phyloP scores from a whole-genome alignment of 2,888 invertebrate genomes.

The Schizaphis graminum region DNA sequence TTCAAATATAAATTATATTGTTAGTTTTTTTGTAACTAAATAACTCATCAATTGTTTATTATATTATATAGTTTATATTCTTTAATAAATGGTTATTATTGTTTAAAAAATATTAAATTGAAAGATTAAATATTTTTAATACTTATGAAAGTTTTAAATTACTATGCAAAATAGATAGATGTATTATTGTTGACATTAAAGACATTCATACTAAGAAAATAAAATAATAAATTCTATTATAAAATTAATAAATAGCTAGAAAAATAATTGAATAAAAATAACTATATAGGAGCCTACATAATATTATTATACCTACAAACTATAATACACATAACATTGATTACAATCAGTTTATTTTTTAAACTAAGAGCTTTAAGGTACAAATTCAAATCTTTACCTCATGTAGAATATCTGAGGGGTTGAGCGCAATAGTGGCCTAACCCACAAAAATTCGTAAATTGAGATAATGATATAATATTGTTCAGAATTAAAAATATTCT shows the following conservation, averaged over 20 bases:
- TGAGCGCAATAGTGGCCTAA: conserved; percentile 40
- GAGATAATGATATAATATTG: conserved; percentile 31
- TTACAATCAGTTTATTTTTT: not conserved
- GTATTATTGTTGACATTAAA: not conserved
- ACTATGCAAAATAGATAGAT: not conserved
- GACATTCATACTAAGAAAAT: not conserved
- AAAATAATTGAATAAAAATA: not conserved
- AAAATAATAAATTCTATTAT: not conserved
- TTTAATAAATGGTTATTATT: not conserved
- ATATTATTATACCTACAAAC: conserved; percentile 8
- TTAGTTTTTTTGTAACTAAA: not conserved
- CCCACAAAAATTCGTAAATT: conserved; percentile 35
- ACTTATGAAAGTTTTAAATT: not conserved
- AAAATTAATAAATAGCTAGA: not conserved
- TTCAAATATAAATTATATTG: not conserved
- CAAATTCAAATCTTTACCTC: not conserved
- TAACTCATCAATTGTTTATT: not conserved
- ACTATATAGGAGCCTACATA: not conserved
- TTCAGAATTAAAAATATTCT: conserved; percentile 36
- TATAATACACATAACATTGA: not conserved
- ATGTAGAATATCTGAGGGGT: not conserved
- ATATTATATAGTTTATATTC: not conserved
- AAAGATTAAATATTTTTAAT: not conserved
- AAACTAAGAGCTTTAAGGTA: not conserved
- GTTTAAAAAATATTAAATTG: not conserved